Conservation (phyloP, 2,797 vertebrate genomes). For the Phrynocephalus forsythii region DNA sequence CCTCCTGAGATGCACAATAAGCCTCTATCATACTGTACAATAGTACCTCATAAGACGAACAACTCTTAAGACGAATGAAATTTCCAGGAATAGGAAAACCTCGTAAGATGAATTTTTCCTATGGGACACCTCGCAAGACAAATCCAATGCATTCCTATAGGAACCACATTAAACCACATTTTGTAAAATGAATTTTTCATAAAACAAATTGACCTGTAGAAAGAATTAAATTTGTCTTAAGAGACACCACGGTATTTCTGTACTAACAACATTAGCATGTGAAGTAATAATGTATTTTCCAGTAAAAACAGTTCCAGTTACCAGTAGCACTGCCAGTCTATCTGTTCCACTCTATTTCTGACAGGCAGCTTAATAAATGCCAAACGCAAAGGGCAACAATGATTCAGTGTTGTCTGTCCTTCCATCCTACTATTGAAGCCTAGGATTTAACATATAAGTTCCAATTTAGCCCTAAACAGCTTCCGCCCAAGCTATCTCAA, state of each 20-base stretch:
- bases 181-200: too few species aligned
- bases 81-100: too few species aligned
- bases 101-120: too few species aligned
- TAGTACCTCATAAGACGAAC: too few species aligned
- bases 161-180: too few species aligned
- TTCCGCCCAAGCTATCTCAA: slow-evolving; percentile 23
- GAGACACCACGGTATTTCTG: neutral
- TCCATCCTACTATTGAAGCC: slow-evolving; percentile 37
- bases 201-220: too few species aligned
- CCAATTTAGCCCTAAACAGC: neutral
- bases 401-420: neutral
- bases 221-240: too few species aligned
- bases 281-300: slow-evolving; percentile 27
- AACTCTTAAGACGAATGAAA: too few species aligned
- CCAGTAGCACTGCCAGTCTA: neutral
- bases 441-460: neutral
- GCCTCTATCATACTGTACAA: too few species aligned
- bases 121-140: too few species aligned
- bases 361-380: neutral
- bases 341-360: neutral
- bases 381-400: neutral
- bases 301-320: neutral
- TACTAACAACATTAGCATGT: slow-evolving; percentile 26
- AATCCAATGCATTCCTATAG: too few species aligned
- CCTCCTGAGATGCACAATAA: too few species aligned